Percentiles rank a stretch among this genome's conserved stretches.
These are phyloP conservation scores for Lordiphosa andalusiaca DNA, from an alignment of 2,888 invertebrate genomes.

Conservation along the genomic window DNA sequence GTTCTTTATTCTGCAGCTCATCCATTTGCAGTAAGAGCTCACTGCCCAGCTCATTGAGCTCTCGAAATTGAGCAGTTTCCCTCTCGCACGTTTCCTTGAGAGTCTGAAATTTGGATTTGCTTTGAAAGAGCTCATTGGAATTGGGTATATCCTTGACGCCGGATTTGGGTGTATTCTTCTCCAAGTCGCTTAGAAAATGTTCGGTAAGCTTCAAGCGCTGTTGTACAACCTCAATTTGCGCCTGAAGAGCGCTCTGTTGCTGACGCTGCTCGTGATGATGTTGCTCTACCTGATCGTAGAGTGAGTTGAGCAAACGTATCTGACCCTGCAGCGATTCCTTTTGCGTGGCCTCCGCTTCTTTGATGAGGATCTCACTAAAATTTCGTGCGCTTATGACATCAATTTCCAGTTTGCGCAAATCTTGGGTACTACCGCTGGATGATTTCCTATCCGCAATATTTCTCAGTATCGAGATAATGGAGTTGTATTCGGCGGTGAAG, in stretches of 20 bases:
- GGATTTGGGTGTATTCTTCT: conserved; percentile 84
- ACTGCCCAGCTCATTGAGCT: conserved; percentile 86
- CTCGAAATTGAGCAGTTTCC: conserved; percentile 85
- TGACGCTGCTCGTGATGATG: conserved; percentile 71
- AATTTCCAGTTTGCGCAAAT: conserved; percentile 79
- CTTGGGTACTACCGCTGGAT: conserved; percentile 45
- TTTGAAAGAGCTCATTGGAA: conserved; percentile 86
- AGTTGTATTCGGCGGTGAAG: conserved; percentile 77
- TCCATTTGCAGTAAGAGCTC: conserved; percentile 84
- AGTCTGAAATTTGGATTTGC: conserved; percentile 86
- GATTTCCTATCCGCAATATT: conserved; percentile 44
- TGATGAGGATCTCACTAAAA: conserved; percentile 79
- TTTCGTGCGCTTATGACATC: conserved; percentile 80
- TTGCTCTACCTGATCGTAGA: conserved; percentile 74
- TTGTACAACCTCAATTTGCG: conserved; percentile 75
- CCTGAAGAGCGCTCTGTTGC: conserved; percentile 69
- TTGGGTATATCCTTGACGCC: conserved; percentile 83
- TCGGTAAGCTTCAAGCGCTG: conserved; percentile 78
- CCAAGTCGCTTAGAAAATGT: conserved; percentile 84
- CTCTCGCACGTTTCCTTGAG: conserved; percentile 88
- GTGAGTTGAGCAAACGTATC: conserved; percentile 75
- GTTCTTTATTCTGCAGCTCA: conserved; percentile 70
- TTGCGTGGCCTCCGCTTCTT: conserved; percentile 75
- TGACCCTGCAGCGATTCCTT: conserved; percentile 66
- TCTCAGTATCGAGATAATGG: conserved; percentile 70